These are phyloP conservation scores for Pseudococcus viburni DNA, from an alignment of 2,888 invertebrate genomes.

Conservation along the genomic window DNA sequence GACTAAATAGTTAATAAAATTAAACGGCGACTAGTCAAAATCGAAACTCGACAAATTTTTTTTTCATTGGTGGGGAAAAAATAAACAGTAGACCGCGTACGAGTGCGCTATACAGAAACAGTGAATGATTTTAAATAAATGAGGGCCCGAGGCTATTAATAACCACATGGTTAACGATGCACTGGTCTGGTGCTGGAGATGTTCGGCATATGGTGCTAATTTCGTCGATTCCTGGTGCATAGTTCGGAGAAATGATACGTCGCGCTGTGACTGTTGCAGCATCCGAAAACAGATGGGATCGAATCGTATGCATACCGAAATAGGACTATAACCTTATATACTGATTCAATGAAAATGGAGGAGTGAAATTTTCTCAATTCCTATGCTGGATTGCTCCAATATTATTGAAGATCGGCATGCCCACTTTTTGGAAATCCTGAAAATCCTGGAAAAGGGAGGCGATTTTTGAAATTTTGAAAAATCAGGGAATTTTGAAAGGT, in stretches of 20 bases:
- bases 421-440: no score
- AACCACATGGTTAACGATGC: conserved; percentile 41
- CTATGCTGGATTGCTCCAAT: no score
- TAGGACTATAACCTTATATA: no score
- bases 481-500: no score
- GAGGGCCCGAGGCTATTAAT: neutral
- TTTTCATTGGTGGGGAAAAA: neutral
- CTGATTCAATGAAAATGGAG: no score
- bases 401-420: no score
- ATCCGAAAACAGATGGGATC: no score
- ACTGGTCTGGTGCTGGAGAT: neutral
- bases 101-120: neutral
- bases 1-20: neutral
- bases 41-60: neutral
- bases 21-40: neutral
- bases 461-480: no score
- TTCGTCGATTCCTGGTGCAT: neutral
- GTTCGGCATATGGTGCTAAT: conserved; percentile 38
- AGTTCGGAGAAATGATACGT: neutral
- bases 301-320: no score
- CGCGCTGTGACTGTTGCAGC: neutral
- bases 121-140: neutral
- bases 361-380: no score
- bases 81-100: neutral
- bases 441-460: no score